Evolutionary conservation across 1,140 invertebrate genomes (phyloP).

Genomic region (Zaprionus vittiger): DNA sequence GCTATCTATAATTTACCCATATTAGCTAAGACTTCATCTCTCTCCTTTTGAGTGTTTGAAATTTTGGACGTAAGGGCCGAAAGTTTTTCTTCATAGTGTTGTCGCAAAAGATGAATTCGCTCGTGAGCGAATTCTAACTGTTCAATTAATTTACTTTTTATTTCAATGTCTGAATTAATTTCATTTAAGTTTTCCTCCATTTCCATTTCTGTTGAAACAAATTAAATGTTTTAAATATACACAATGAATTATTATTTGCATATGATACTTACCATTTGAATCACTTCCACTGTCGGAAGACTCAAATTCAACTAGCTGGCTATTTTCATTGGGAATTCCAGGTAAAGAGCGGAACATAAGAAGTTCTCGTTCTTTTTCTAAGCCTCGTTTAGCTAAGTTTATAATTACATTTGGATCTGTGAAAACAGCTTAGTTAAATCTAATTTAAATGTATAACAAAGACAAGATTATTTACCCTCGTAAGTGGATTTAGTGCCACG

Average conservation of each 20-base stretch:
- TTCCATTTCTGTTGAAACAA: constrained; percentile 60
- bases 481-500: constrained; percentile 31
- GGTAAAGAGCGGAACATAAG: constrained; percentile 73
- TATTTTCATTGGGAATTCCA: constrained; percentile 84
- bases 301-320: constrained; percentile 85
- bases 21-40: constrained; percentile 94
- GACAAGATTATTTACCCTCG: constrained; percentile 46
- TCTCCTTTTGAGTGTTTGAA: constrained; percentile 94
- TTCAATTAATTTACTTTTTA: constrained; percentile 96
- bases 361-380: constrained; percentile 85
- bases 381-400: constrained; percentile 86
- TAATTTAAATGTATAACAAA: not conserved
- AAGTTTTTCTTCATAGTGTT: constrained; percentile 98
- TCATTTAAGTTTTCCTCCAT: constrained; percentile 91
- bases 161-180: constrained; percentile 95
- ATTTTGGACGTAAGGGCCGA: constrained; percentile 94
- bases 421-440: not conserved
- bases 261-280: constrained; percentile 84
- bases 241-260: not conserved
- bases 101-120: constrained; percentile 91
- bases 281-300: constrained; percentile 85
- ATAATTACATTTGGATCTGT: constrained; percentile 80
- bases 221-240: not conserved
- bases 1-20: constrained; percentile 53
- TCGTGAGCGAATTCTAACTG: constrained; percentile 95